Conservation (phyloP, 2,888 invertebrate genomes). For the Callinectes sapidus region DNA sequence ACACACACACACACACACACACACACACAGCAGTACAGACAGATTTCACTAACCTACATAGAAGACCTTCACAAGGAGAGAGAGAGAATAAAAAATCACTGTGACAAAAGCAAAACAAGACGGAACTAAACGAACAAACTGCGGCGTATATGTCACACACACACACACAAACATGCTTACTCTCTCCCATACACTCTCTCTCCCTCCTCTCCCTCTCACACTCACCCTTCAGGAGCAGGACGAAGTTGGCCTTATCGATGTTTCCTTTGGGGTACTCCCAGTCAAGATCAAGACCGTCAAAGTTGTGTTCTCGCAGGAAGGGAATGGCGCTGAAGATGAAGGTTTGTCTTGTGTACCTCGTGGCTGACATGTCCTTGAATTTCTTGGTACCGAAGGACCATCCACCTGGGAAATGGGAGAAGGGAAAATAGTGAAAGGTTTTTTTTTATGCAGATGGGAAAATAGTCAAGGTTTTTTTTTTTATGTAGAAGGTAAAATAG, state of each 20-base stretch:
- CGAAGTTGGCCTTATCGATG: slow-evolving; percentile 94
- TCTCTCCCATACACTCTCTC: background rate
- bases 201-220: background rate
- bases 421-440: background rate
- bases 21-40: background rate
- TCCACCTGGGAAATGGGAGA: slow-evolving; percentile 81
- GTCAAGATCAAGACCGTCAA: slow-evolving; percentile 92
- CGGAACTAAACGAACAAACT: background rate
- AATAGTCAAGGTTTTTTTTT: too few species aligned
- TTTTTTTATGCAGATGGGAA: too few species aligned
- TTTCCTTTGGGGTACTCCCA: slow-evolving; percentile 96
- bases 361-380: slow-evolving; percentile 93
- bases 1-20: too few species aligned
- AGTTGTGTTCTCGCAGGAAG: slow-evolving; percentile 88
- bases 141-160: background rate
- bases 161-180: slow-evolving; percentile 28
- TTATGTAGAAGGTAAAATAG: too few species aligned
- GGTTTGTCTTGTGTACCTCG: slow-evolving; percentile 91
- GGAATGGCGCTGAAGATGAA: slow-evolving; percentile 96
- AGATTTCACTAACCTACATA: slow-evolving; percentile 37
- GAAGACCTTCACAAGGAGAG: slow-evolving; percentile 1
- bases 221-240: slow-evolving; percentile 89
- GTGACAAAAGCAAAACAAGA: background rate
- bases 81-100: background rate
- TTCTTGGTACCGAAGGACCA: slow-evolving; percentile 98